Evolutionary conservation across 2,797 vertebrate genomes (phyloP).

Genomic region (Pangasius mekongensis): DNA sequence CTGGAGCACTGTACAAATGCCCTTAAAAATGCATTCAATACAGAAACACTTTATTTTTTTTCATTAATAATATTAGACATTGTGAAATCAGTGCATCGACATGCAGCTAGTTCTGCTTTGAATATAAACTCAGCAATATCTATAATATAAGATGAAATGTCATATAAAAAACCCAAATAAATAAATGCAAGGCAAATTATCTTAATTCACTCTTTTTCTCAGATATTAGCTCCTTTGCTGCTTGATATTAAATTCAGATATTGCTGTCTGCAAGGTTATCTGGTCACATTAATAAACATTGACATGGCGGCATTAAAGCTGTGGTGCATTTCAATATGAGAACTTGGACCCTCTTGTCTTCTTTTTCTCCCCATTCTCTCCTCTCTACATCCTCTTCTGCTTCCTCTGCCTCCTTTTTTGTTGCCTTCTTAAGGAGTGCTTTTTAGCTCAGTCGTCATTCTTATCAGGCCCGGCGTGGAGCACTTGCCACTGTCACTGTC

Average conservation of each 20-base stretch:
- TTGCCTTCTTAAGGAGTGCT: slow-evolving; percentile 73
- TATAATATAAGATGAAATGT: slow-evolving; percentile 46
- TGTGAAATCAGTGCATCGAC: slow-evolving; percentile 49
- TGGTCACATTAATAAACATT: slow-evolving; percentile 60
- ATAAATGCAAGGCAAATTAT: slow-evolving; percentile 51
- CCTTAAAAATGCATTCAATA: slow-evolving; percentile 60
- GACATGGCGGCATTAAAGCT: slow-evolving; percentile 58
- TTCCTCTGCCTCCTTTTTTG: slow-evolving; percentile 62
- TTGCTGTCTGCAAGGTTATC: slow-evolving; percentile 54
- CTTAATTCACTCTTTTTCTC: slow-evolving; percentile 45
- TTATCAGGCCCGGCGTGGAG: slow-evolving; percentile 77
- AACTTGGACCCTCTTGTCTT: slow-evolving; percentile 60
- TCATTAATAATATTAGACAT: slow-evolving; percentile 53
- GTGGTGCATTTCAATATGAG: slow-evolving; percentile 59
- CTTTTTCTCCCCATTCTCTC: slow-evolving; percentile 35
- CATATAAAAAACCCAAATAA: slow-evolving; percentile 34
- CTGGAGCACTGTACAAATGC: slow-evolving; percentile 55
- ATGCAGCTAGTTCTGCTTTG: slow-evolving; percentile 44
- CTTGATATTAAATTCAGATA: slow-evolving; percentile 69
- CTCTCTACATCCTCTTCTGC: slow-evolving; percentile 58
- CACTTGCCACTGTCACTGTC: slow-evolving; percentile 80
- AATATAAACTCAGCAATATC: slow-evolving; percentile 39
- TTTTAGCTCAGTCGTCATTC: slow-evolving; percentile 75
- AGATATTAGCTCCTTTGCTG: slow-evolving; percentile 52
- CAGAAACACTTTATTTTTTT: slow-evolving; percentile 53